Conservation (phyloP, 1,140 invertebrate genomes). For the Aricia agestis region DNA sequence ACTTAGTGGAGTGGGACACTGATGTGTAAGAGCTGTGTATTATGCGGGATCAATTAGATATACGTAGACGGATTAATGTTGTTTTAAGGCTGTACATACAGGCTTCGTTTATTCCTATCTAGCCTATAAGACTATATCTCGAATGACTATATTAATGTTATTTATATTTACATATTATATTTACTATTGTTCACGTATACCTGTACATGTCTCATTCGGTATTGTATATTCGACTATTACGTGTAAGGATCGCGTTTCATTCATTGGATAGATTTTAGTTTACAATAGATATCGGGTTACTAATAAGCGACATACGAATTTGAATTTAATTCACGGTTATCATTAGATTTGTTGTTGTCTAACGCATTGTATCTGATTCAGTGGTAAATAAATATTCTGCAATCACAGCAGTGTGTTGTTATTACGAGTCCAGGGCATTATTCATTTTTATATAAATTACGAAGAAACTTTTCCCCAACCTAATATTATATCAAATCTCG, state of each 20-base stretch:
- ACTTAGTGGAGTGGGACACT: constrained; percentile 19
- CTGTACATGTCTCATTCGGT: constrained; percentile 10
- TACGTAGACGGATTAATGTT: constrained; percentile 48
- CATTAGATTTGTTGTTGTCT: constrained; percentile 13
- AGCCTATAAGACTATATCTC: constrained; percentile 25
- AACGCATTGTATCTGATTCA: constrained; percentile 10
- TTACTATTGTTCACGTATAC: constrained; percentile 9
- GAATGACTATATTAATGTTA: constrained; percentile 17
- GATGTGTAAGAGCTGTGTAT: constrained; percentile 41
- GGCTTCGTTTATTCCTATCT: constrained; percentile 36
- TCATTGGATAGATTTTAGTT: constrained; percentile 11
- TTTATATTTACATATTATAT: constrained; percentile 16
- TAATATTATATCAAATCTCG: too few species aligned
- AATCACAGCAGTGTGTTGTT: not conserved
- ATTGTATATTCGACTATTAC: not conserved
- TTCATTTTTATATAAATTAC: too few species aligned
- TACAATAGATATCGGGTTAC: constrained; percentile 7
- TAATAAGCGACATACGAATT: not conserved
- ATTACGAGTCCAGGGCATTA: not conserved
- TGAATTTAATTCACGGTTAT: not conserved
- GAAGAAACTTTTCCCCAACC: too few species aligned
- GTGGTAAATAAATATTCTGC: constrained; percentile 15
- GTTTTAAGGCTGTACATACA: constrained; percentile 52
- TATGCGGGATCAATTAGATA: constrained; percentile 70
- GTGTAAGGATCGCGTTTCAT: not conserved